Evolutionary conservation across 1,140 invertebrate genomes (phyloP).

Genomic region (Lethrus apterus): DNA sequence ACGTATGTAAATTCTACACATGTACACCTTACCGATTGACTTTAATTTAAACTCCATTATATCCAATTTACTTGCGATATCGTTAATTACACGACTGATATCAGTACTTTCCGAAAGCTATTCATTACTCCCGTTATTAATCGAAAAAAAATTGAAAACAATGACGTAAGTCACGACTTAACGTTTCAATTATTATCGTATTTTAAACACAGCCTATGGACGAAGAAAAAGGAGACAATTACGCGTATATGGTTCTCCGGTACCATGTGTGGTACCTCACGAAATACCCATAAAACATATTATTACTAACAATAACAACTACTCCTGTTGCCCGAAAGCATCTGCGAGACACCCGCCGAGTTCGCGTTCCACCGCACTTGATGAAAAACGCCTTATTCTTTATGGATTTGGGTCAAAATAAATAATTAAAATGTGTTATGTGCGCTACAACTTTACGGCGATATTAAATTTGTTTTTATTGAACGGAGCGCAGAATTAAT

Average conservation of each 20-base stretch:
- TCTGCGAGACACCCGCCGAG: conserved; percentile 11
- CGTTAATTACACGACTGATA: too few relatives aligned
- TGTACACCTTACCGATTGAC: too few relatives aligned
- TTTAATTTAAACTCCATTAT: too few relatives aligned
- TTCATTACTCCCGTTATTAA: too few relatives aligned
- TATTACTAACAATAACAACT: conserved; percentile 5
- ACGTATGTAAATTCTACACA: too few relatives aligned
- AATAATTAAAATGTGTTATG: conserved; percentile 11
- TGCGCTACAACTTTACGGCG: conserved; percentile 6
- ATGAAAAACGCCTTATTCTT: conserved; percentile 4
- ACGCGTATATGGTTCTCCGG: not conserved
- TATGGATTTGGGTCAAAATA: conserved; percentile 7
- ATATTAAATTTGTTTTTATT: conserved; percentile 4
- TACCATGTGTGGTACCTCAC: conserved; percentile 11
- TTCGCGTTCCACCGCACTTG: conserved; percentile 2
- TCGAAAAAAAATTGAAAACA: not conserved
- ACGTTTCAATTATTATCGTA: not conserved
- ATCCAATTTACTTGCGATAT: too few relatives aligned
- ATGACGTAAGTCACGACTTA: conserved; percentile 1
- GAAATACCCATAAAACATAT: conserved; percentile 11
- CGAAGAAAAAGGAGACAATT: too few relatives aligned
- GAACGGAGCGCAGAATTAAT: conserved; percentile 8
- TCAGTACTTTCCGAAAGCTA: too few relatives aligned
- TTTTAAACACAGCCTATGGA: conserved; percentile 2
- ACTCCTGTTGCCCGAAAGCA: conserved; percentile 11